Evolutionary conservation across 2,113 vertebrate species (phyloP).

Genomic region (Leptobrachium leishanense): DNA sequence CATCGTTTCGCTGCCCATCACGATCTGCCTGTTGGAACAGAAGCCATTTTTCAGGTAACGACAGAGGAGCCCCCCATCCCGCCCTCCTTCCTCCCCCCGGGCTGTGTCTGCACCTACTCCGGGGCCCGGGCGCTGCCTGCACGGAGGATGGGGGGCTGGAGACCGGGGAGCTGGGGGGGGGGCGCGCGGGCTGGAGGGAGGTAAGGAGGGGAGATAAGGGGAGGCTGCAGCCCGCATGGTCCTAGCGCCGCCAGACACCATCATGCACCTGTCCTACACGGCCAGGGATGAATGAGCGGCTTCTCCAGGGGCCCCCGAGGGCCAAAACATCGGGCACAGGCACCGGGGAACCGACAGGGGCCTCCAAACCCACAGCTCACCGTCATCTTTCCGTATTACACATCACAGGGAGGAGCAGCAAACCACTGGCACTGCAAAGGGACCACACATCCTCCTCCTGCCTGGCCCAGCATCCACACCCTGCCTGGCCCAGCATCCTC

Average conservation of each 20-base stretch:
- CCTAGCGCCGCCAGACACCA: conserved; percentile 18
- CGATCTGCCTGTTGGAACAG: conserved; percentile 40
- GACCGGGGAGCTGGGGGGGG: conserved; percentile 36
- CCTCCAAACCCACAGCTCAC: no score
- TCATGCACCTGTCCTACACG: conserved; percentile 25
- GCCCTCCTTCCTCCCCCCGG: conserved; percentile 11
- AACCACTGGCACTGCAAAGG: no score
- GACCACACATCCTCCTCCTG: no score
- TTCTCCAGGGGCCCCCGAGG: no score
- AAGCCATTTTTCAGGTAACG: conserved; percentile 50
- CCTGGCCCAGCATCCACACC: no score
- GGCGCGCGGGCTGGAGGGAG: conserved; percentile 2
- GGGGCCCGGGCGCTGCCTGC: conserved; percentile 35
- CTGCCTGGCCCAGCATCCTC: no score
- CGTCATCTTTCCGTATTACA: no score
- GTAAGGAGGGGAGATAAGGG: background rate
- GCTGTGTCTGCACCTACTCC: background rate
- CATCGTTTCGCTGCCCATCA: conserved; percentile 33
- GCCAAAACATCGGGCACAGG: no score
- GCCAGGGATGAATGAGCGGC: no score
- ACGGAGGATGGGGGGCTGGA: conserved; percentile 1
- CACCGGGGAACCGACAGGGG: no score
- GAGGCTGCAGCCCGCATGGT: conserved; percentile 10
- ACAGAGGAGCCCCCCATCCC: conserved; percentile 25
- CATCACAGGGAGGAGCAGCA: no score